These are phyloP conservation scores for Brachionus calyciflorus DNA, from an alignment of 1,140 invertebrate species.

Conservation along the genomic window DNA sequence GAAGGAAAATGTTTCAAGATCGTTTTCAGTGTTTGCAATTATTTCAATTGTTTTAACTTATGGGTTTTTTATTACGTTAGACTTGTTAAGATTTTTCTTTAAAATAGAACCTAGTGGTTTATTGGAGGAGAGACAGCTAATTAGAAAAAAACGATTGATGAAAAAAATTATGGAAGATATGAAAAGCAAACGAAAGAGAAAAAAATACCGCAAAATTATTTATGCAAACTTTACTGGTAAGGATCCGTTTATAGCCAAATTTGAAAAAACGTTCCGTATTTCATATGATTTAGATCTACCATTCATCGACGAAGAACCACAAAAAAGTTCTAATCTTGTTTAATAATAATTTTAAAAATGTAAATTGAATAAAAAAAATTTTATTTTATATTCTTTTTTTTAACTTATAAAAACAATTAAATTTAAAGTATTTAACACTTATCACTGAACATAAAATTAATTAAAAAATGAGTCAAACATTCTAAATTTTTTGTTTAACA, in stretches of 20 bases:
- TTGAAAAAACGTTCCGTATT: constrained; percentile 40
- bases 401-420: not conserved
- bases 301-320: constrained; percentile 31
- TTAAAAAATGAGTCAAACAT: too few species aligned
- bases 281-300: constrained; percentile 38
- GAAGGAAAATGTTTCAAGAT: constrained; percentile 24
- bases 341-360: not conserved
- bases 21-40: constrained; percentile 42
- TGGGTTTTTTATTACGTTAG: constrained; percentile 37
- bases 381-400: not conserved
- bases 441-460: too few species aligned
- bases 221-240: not conserved
- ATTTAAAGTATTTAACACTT: too few species aligned
- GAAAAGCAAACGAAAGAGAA: constrained; percentile 34
- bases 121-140: constrained; percentile 29
- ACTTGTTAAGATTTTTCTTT: constrained; percentile 24
- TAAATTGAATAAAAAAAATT: not conserved
- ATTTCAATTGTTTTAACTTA: constrained; percentile 10
- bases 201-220: constrained; percentile 29
- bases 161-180: constrained; percentile 44
- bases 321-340: not conserved
- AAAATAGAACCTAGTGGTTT: constrained; percentile 36
- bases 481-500: too few species aligned
- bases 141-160: not conserved
- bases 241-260: constrained; percentile 31